phyloP scores from a whole-genome alignment of 2,797 vertebrate genomes.

The Threskiornis aethiopicus region DNA sequence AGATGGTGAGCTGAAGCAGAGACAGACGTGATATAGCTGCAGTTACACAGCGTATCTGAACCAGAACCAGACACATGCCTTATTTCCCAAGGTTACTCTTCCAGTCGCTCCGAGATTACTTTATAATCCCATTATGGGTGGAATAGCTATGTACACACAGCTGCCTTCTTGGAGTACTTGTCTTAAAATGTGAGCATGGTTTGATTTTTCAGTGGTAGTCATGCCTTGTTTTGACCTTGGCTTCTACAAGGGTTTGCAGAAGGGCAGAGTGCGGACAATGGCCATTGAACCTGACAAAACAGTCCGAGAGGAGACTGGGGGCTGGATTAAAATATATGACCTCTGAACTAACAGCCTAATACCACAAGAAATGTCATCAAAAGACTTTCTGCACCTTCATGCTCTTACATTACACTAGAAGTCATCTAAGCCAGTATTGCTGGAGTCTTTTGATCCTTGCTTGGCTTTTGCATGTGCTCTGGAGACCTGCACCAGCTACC shows the following conservation, averaged over 20 bases:
- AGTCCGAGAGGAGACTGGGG: not conserved
- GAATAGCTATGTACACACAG: not conserved
- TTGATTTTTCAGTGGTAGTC: not conserved
- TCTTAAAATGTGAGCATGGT: not conserved
- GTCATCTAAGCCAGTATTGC: not conserved
- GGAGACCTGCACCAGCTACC: not conserved
- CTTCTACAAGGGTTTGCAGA: not conserved
- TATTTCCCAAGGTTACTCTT: conserved; percentile 25
- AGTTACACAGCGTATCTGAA: not conserved
- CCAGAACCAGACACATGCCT: not conserved
- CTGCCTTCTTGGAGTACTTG: not conserved
- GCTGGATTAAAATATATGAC: not conserved
- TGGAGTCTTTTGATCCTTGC: not conserved
- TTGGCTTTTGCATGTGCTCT: not conserved
- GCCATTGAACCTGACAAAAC: fast-evolving
- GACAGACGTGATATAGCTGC: not conserved
- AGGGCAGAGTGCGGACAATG: not conserved
- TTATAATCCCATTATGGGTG: conserved; percentile 4
- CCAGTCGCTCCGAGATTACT: not conserved
- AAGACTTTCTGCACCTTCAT: not conserved
- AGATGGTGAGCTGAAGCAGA: conserved; percentile 42
- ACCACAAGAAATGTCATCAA: not conserved
- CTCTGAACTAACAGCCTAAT: not conserved
- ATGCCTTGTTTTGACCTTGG: not conserved
- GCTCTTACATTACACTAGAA: not conserved